These are phyloP conservation scores for Tricholauxania praeusta DNA, from an alignment of 2,888 invertebrate genomes.

Conservation along the genomic window DNA sequence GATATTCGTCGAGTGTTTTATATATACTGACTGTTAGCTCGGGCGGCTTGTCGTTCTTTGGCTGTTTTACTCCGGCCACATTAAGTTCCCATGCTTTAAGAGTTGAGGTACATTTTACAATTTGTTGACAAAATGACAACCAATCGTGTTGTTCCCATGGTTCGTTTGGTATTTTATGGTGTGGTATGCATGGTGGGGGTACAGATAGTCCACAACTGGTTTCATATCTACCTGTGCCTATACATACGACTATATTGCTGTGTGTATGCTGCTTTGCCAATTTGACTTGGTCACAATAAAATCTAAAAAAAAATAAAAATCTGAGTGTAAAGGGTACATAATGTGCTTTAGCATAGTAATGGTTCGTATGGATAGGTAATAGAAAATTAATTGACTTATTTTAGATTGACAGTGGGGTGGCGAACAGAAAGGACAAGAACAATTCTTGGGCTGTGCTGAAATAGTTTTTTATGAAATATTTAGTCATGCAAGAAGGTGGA, in stretches of 20 bases:
- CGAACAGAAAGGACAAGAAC: too few species aligned
- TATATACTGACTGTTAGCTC: conserved; percentile 20
- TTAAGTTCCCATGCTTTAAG: conserved; percentile 39
- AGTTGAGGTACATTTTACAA: conserved; percentile 41
- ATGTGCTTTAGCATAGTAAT: too few species aligned
- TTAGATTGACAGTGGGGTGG: too few species aligned
- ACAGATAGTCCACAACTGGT: conserved; percentile 19
- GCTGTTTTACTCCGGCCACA: conserved; percentile 18
- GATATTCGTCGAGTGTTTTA: conserved; percentile 24
- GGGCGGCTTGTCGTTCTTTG: conserved; percentile 3
- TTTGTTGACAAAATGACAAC: conserved; percentile 61
- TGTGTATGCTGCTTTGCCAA: conserved; percentile 2
- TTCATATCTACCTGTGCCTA: conserved; percentile 23
- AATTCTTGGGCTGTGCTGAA: too few species aligned
- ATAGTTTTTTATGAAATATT: too few species aligned
- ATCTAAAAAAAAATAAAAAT: too few species aligned
- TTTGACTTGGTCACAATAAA: too few species aligned
- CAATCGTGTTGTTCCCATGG: conserved; percentile 58
- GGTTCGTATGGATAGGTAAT: too few species aligned
- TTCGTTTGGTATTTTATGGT: conserved; percentile 42
- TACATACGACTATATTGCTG: neutral
- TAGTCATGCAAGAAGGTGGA: too few species aligned
- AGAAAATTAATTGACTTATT: too few species aligned
- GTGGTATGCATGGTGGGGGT: too few species aligned
- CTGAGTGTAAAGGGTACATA: too few species aligned